Evolutionary conservation across 2,797 vertebrate species (phyloP), one percentile per base, ranked within the genome.

Genomic region (Chloroceryle inda): DNA sequence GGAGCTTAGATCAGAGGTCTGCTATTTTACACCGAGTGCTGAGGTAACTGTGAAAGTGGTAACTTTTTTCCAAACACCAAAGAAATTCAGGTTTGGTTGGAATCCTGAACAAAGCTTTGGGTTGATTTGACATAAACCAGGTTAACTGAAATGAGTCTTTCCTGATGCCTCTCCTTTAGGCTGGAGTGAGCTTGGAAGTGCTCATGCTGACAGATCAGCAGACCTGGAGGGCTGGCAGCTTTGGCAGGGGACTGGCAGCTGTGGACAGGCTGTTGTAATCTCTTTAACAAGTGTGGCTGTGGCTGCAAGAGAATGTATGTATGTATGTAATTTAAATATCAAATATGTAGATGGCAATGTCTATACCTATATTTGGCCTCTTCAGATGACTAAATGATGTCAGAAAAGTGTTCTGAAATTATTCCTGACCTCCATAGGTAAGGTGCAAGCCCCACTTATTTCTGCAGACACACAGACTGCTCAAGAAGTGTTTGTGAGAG

Each of bases 231-330:
- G 38, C 56, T 86, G 62, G 88, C 42, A 76, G 72, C 59, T 82
- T 76, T 90, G 79, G 72, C 72, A 89, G 67, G n/a, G 45, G 31
- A 24, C 55, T 52, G 75, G 89, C 79, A 94, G 79, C 93, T 82
- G 86, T 37, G 61, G 80, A 44, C 76, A 69, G 68, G 55, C 76
- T 76, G 63, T 8, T 2, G 1, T 64, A 52, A 88, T 75, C 58
- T 64, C 62, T 68, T 85, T 44, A 72, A 64, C 24, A 58, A 75
- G 71, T 18, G 7, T 9, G 67, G 66, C 38, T 75, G 35, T 44
- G 93, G n/a, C 79, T 68, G 44, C 59, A 49, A 5, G 19, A 47
- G 37, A 71, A 55, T 20, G 14, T n/a, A 17, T 10, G 31, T 8
- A 22, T 4, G 3, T 40, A 40, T 40, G 63, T 52, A n/a, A 19